Percentiles rank a stretch among this genome's conserved stretches.
Conservation (phyloP, 2,113 vertebrate species). For the Chinchilla lanigera region DNA sequence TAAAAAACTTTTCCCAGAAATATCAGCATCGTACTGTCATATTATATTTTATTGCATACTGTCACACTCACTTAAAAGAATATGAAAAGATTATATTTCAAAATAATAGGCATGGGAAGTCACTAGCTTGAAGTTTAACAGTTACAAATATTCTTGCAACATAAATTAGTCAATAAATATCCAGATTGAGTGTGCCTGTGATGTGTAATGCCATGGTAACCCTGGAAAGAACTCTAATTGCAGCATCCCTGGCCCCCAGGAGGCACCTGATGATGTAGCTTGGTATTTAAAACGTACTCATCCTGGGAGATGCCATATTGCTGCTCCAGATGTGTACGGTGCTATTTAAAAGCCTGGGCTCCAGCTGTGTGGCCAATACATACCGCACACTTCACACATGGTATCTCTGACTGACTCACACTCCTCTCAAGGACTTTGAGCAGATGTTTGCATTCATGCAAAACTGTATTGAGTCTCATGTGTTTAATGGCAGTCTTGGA, state of each 20-base stretch:
- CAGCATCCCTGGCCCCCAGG: too few species aligned
- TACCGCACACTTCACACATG: not conserved
- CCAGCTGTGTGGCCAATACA: not conserved
- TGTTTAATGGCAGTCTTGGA: not conserved
- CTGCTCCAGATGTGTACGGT: not conserved
- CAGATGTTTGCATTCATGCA: not conserved
- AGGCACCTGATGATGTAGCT: not conserved
- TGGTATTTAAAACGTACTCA: not conserved
- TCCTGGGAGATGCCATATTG: not conserved
- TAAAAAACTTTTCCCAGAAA: not conserved
- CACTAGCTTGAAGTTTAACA: not conserved
- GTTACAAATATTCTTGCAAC: not conserved
- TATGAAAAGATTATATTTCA: not conserved
- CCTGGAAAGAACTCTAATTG: not conserved
- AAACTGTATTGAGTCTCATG: rapidly evolving
- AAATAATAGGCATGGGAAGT: not conserved
- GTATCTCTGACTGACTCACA: rapidly evolving
- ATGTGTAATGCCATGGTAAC: not conserved
- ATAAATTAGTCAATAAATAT: not conserved
- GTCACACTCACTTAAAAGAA: constrained; percentile 40
- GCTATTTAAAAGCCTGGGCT: constrained; percentile 1
- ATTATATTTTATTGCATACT: not conserved
- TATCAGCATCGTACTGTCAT: not conserved
- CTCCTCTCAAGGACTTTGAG: not conserved
- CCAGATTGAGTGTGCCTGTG: not conserved